Conservation (phyloP, 2,797 vertebrate genomes). For the Staurois parvus region DNA sequence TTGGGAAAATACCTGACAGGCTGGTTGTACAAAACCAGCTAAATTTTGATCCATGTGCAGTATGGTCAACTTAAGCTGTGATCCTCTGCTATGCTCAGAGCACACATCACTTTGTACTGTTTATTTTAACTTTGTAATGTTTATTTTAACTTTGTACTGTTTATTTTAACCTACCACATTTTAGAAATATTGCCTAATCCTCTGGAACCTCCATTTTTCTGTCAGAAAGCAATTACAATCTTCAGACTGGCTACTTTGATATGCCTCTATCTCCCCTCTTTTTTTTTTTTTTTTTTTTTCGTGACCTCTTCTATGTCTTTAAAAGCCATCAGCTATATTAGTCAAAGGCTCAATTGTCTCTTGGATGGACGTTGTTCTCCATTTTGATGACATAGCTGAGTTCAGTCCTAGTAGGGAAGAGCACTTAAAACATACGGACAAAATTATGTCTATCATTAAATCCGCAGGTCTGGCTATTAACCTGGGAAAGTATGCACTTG, state of each 20-base stretch:
- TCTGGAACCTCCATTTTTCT: too few relatives aligned
- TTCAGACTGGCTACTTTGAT: background rate
- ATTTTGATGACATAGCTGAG: background rate
- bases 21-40: too few relatives aligned
- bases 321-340: background rate
- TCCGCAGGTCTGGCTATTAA: background rate
- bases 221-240: too few relatives aligned
- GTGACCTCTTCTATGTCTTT: background rate
- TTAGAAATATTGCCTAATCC: too few relatives aligned
- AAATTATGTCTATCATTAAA: background rate
- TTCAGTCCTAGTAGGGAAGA: background rate
- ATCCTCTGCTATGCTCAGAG: too few relatives aligned
- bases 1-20: too few relatives aligned
- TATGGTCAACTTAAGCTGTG: too few relatives aligned
- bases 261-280: background rate
- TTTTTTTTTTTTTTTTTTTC: background rate
- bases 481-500: background rate
- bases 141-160: too few relatives aligned
- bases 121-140: too few relatives aligned
- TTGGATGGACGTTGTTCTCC: background rate
- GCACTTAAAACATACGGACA: background rate
- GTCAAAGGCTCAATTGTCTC: background rate
- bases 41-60: too few relatives aligned
- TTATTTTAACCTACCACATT: too few relatives aligned
- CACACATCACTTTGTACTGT: too few relatives aligned